Base-by-base conservation (phyloP, 2,113 vertebrate genomes). In the Microcebus lehilahytsara region DNA sequence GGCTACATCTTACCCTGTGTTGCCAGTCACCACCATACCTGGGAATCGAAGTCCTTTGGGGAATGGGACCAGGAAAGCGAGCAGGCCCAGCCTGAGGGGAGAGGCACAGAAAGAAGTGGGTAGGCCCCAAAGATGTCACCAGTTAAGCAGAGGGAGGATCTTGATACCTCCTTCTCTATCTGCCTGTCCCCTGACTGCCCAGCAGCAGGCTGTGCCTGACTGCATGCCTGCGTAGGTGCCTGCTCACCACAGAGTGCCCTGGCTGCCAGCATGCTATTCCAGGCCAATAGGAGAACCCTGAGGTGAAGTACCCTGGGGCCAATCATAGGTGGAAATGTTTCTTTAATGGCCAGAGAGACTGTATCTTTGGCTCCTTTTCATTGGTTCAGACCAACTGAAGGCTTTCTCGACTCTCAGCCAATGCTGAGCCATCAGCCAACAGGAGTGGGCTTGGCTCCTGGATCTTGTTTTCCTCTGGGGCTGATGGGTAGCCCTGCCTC, bases 21-120 rank as follows among this genome's bases (percentile, higher is more conserved):
- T 97, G 96, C 78, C 96, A 97, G 96, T 98, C 96, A 97, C 91
- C 96, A 98, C 93, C 97, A 96, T 78, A 97, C 83, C 93, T 96
- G 72, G 83, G 86, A 95, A 94, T 71, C 34, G 86, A 95, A 98
- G 96, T 98, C 97, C 97, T 97, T 94, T 96, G 86, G 93, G 89
- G 74, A 96, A 91, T 87, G 71, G 90, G 91, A 93, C 91, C 94
- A 96, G 91, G 60, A 96, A n/a, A 96, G 58, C 32, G 1, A 97
- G 83, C 86, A 97, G 53, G 72, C 93, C 84, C 95, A 95, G 91
- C 66, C 85, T 12, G 5, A 95, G 51, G 62, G 89, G 78, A 91
- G 34, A 97, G 62, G 62, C 95, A 96, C 78, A 97, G 74, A 97
- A 96, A 92, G 81, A 95, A 79, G 53, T 91, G 49, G 56, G 89